A percentile compares a stretch with the other conserved stretches of the same genome.
Evolutionary conservation across 1,140 invertebrate species (phyloP).

Genomic region (Caenorhabditis inopinata): DNA sequence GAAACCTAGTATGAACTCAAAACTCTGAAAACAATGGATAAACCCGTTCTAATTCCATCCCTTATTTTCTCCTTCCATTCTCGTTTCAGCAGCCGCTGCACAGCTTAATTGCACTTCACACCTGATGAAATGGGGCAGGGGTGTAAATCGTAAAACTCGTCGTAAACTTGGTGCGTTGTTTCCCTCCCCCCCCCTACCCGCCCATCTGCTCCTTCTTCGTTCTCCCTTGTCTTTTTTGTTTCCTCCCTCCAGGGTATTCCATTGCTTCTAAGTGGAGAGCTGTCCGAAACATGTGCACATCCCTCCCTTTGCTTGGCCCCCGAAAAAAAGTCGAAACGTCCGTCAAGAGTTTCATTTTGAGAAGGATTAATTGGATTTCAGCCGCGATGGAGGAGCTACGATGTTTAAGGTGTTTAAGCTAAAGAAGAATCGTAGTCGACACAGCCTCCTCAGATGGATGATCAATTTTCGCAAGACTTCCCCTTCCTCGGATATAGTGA

Average conservation of each 20-base stretch:
- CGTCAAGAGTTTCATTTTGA: background rate
- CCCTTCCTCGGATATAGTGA: no score
- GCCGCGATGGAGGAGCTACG: no score
- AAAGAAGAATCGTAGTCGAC: no score
- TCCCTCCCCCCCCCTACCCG: background rate
- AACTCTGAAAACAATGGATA: no score
- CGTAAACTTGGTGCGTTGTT: background rate
- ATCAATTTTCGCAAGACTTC: background rate
- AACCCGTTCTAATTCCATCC: no score
- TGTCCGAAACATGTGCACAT: constrained; percentile 1
- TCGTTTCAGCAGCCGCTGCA: background rate
- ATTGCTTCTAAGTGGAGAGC: background rate
- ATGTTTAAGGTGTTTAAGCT: no score
- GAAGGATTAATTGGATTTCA: constrained; percentile 11
- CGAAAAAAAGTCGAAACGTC: background rate
- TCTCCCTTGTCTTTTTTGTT: no score
- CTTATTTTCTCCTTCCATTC: background rate
- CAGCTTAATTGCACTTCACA: background rate
- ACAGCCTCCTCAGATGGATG: constrained; percentile 3
- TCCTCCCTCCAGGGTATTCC: background rate
- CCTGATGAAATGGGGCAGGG: background rate
- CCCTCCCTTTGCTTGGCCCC: no score
- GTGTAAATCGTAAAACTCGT: background rate
- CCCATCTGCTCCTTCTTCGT: no score
- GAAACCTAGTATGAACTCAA: no score